Base-by-base conservation (phyloP, 53 echinoderm and acorn worm genomes). In the Arbacia lixula region DNA sequence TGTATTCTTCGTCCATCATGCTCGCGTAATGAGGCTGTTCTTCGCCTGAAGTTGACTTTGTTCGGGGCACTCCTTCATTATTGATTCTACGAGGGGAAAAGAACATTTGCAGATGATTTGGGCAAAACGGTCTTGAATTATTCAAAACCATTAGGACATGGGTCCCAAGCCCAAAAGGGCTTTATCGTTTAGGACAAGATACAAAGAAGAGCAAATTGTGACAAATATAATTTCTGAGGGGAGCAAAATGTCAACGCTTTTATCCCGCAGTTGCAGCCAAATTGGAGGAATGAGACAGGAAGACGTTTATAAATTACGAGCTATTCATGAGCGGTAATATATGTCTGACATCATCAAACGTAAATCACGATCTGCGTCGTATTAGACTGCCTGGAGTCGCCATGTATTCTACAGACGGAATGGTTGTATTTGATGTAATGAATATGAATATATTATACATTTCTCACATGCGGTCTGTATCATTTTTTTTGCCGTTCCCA, bases 271-370 rank as follows among this genome's bases (percentile, higher is more conserved):
- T 21, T 53, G 53, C 10, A 53, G 54, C 31, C 8, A 14, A 46
- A 46, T 10, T 46, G 5, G 36, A 46, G 74, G 20, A 74, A 74
- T 46, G 8, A 52, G 74, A 46, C 33, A 50, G 74, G 33, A 74
- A 53, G 74, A 53, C 51, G 49, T 52, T 53, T 53, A 74, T 74
- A 50, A 74, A 74, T 74, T 74, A 74, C 74, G 17, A 74, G 34
- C 51, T 74, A 74, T 74, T 74, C 74, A 74, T 74, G 74, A 74
- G 28, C 34, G 53, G 74, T 74, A 74, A 74, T 74, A 74, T 51
- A 50, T 53, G 74, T 74, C 74, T 74, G 74, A 74, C 34, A 33
- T 74, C 74, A 74, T 74, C 50, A 53, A 74, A 50, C 32, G 33
- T 74, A 74, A 74, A 74, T 74, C 52, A 53, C 74, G 49, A 52